Evolutionary conservation across 2,888 invertebrate genomes (phyloP).

Genomic region (Acanthococcus lagerstroemiae): DNA sequence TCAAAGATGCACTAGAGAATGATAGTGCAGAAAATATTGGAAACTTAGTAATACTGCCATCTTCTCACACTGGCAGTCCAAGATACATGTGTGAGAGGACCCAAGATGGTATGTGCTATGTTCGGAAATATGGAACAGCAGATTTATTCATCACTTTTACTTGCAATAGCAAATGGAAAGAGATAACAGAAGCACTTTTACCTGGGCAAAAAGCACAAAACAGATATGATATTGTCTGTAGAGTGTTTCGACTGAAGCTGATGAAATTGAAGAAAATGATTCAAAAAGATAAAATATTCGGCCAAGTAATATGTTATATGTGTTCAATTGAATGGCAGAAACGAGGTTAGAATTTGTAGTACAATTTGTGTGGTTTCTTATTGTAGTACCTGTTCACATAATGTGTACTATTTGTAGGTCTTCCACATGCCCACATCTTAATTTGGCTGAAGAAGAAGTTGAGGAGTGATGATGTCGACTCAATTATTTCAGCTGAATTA

Average conservation of each 20-base stretch:
- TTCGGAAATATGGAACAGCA: constrained; percentile 40
- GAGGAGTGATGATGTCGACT: neutral
- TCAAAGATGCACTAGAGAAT: constrained; percentile 36
- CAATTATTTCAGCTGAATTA: constrained; percentile 35
- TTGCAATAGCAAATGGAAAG: constrained; percentile 40
- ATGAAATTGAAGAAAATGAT: constrained; percentile 35
- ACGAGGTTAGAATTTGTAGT: constrained; percentile 33
- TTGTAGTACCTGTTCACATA: neutral
- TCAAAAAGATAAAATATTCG: constrained; percentile 36
- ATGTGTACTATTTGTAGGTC: too few relatives aligned
- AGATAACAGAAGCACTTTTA: constrained; percentile 36
- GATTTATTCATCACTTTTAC: constrained; percentile 41
- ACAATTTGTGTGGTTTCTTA: neutral
- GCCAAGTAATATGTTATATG: constrained; percentile 34
- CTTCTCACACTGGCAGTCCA: constrained; percentile 39
- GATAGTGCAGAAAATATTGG: constrained; percentile 30
- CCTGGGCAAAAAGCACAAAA: constrained; percentile 34
- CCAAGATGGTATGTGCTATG: constrained; percentile 41
- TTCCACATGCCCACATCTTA: constrained; percentile 39
- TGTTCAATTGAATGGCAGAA: constrained; percentile 39
- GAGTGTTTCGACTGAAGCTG: constrained; percentile 37
- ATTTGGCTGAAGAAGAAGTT: neutral
- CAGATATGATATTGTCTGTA: constrained; percentile 37
- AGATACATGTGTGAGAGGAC: constrained; percentile 40
- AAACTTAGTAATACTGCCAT: constrained; percentile 34